Evolutionary conservation across 2,113 vertebrate genomes (phyloP).

Genomic region (Pelecanus crispus): DNA sequence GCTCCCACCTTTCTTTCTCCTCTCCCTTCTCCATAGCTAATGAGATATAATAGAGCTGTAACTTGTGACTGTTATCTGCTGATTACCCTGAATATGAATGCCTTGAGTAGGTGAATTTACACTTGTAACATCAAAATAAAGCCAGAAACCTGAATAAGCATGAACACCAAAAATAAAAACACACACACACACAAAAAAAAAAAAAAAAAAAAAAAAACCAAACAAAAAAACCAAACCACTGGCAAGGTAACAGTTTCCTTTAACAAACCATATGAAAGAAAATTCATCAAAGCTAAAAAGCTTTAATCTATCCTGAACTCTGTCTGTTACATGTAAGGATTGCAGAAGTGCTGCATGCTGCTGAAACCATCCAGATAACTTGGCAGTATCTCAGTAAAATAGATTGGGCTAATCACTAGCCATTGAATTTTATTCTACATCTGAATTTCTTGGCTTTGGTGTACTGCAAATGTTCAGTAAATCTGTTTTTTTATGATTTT

Average conservation of each 20-base stretch:
- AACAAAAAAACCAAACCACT: too few relatives aligned
- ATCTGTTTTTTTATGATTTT: not conserved
- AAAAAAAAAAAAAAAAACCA: too few relatives aligned
- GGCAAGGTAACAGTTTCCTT: not conserved
- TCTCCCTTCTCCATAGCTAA: not conserved
- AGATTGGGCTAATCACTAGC: not conserved
- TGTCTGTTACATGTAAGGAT: not conserved
- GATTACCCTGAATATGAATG: not conserved
- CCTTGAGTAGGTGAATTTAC: not conserved
- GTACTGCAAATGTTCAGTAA: not conserved
- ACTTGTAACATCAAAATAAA: not conserved
- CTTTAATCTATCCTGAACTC: not conserved
- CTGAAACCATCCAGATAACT: not conserved
- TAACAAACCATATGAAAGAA: not conserved
- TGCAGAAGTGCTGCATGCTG: not conserved
- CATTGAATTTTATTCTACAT: not conserved
- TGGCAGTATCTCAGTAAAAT: not conserved
- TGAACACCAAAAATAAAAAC: not conserved
- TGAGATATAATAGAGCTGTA: not conserved
- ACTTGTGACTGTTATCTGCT: not conserved
- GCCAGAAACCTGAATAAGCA: not conserved
- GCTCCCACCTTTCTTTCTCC: not conserved
- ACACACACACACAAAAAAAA: not conserved
- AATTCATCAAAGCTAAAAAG: not conserved
- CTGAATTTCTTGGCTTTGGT: not conserved